Conservation (phyloP, 2,888 invertebrate genomes). For the Apodemia hepburni region DNA sequence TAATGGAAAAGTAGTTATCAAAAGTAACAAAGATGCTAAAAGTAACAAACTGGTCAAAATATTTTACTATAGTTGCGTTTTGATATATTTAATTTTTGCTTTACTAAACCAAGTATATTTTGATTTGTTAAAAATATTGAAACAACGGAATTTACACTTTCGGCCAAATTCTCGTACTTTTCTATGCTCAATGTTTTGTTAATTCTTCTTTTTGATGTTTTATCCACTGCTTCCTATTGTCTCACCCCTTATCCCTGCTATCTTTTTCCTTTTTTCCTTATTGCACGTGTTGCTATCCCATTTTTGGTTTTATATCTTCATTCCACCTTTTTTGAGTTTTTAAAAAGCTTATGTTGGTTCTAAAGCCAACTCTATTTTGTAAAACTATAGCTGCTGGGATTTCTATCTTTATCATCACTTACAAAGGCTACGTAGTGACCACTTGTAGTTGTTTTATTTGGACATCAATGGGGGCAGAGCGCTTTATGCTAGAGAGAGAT, state of each 20-base stretch:
- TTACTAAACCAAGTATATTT: background rate
- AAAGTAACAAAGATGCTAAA: background rate
- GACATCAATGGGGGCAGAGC: background rate
- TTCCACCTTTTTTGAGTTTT: background rate
- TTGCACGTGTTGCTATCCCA: background rate
- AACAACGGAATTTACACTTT: constrained; percentile 6
- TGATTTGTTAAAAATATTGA: background rate
- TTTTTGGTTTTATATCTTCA: background rate
- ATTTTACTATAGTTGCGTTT: constrained; percentile 9
- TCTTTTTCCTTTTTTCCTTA: too few relatives aligned
- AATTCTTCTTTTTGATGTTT: too few relatives aligned
- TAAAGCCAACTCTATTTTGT: background rate
- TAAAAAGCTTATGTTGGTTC: background rate
- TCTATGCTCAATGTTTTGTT: too few relatives aligned
- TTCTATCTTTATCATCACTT: too few relatives aligned
- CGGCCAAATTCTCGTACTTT: background rate
- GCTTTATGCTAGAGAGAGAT: background rate
- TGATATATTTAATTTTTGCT: background rate
- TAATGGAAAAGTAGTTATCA: too few relatives aligned
- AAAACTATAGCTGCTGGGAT: too few relatives aligned
- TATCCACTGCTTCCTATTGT: too few relatives aligned
- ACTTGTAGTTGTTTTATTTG: background rate
- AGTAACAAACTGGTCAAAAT: background rate
- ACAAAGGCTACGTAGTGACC: too few relatives aligned
- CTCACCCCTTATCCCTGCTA: too few relatives aligned